Base-by-base conservation (phyloP, 2,888 invertebrate genomes). In the Pyrrhosoma nymphula region DNA sequence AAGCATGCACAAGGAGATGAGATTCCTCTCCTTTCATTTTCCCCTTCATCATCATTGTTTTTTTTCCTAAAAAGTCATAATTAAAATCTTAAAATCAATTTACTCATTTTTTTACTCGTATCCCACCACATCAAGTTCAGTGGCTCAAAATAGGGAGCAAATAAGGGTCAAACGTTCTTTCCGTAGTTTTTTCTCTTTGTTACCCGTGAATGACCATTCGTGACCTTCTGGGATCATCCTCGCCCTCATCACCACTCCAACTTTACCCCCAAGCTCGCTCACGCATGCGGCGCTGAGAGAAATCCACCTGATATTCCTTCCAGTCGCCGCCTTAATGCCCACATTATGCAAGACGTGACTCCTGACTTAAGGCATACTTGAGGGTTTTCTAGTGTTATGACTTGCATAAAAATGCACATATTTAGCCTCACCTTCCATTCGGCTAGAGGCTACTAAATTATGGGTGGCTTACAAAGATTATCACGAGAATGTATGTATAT, bases 311-410 rank as follows among this genome's bases (percentile, higher is more conserved):
- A 35, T 35, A 6, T 23, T 26, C 8, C 35, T 82, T 35, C 82
- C 35, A 18, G n/a, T 35, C 16, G 30, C 35, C 82, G n/a, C n/a
- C 69, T 26, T 35, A 82, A 82, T 82, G 82, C 35, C 35, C 82
- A 35, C 35, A 82, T 82, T 30, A 82, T 82, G 82, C 82, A 35
- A 35, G 35, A 82, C 82, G 82, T 82, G 82, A 82, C 35, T 82
- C 35, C 26, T 3, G 82, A 82, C 82, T 30, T 30, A 82, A 82
- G 82, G 82, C 16, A 35, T 35, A 82, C 82, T 18, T 35, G 60
- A 82, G 82, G 14, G 69, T n/a, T 35, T 82, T 35, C 82, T 14
- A 82, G 16, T 35, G 14, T 16, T 82, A 35, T 10, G 82, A 35
- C 82, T 35, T 35, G 30, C 82, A 82, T 35, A 35, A 82, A 82